Evolutionary conservation across 2,888 invertebrate species (phyloP).

Genomic region (Ochropacha duplaris): DNA sequence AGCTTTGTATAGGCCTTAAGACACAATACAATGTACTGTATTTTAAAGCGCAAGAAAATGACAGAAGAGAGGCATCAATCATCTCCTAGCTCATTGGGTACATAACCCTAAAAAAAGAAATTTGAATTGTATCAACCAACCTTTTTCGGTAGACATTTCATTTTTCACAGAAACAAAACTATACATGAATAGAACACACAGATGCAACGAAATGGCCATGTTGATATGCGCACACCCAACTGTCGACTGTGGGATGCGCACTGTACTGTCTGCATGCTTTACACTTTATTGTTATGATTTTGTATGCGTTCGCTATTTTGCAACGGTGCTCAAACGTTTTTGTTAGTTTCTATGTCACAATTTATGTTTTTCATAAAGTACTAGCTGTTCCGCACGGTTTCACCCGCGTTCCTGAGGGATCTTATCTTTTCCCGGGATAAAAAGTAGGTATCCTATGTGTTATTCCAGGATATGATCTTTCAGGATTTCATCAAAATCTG

Average conservation of each 20-base stretch:
- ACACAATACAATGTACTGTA: too few species aligned
- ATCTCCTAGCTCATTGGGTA: too few species aligned
- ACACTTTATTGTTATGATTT: conserved; percentile 56
- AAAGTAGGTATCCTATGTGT: too few species aligned
- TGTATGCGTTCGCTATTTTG: conserved; percentile 38
- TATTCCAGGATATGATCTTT: too few species aligned
- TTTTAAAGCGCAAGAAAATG: too few species aligned
- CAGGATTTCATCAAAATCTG: too few species aligned
- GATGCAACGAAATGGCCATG: conserved; percentile 13
- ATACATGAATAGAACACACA: conserved; percentile 26
- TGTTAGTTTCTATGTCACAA: background rate
- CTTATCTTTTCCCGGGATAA: too few species aligned
- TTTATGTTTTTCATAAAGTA: background rate
- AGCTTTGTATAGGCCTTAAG: too few species aligned
- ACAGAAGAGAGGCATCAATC: too few species aligned
- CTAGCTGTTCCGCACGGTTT: too few species aligned
- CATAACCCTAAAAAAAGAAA: too few species aligned
- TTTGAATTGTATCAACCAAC: conserved; percentile 21
- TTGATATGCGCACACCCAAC: conserved; percentile 10
- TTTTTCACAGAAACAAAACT: conserved; percentile 19
- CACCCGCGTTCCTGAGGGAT: too few species aligned
- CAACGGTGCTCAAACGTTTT: conserved; percentile 46
- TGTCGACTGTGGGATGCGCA: conserved; percentile 22
- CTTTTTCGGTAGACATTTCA: conserved; percentile 27
- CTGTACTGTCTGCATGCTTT: conserved; percentile 36